Evolutionary conservation across 2,797 vertebrate genomes (phyloP).

Genomic region (Semotilus atromaculatus): DNA sequence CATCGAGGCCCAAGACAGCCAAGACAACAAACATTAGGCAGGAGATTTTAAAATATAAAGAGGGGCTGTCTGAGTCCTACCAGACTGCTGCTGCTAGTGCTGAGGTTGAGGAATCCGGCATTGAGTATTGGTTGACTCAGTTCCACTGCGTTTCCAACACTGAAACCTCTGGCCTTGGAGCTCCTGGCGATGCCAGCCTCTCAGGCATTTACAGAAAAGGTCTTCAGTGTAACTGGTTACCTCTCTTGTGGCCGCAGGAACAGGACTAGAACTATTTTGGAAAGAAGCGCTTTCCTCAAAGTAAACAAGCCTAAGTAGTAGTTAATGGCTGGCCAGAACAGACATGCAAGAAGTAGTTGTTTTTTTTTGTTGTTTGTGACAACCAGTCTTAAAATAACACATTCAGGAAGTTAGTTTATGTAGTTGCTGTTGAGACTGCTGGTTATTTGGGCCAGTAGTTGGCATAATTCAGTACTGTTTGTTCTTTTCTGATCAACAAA

Average conservation of each 20-base stretch:
- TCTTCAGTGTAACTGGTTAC: slow-evolving; percentile 46
- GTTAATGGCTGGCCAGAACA: background rate
- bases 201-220: slow-evolving; percentile 47
- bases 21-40: slow-evolving; percentile 14
- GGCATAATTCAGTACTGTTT: no score
- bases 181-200: slow-evolving; percentile 50
- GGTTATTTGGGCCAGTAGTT: no score
- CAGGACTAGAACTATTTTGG: slow-evolving; percentile 18
- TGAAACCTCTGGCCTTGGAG: slow-evolving; percentile 46
- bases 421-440: no score
- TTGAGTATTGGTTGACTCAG: slow-evolving; percentile 28
- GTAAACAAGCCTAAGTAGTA: slow-evolving; percentile 7
- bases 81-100: background rate
- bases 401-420: no score
- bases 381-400: no score
- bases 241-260: slow-evolving; percentile 35
- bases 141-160: slow-evolving; percentile 9
- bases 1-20: background rate
- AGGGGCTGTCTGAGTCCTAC: background rate
- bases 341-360: background rate
- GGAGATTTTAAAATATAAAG: slow-evolving; percentile 36
- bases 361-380: no score
- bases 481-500: no score
- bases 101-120: slow-evolving; percentile 23
- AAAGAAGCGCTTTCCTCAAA: slow-evolving; percentile 36